These are phyloP conservation scores for Thymelicus acteon DNA, from an alignment of 2,888 invertebrate species.

Conservation along the genomic window DNA sequence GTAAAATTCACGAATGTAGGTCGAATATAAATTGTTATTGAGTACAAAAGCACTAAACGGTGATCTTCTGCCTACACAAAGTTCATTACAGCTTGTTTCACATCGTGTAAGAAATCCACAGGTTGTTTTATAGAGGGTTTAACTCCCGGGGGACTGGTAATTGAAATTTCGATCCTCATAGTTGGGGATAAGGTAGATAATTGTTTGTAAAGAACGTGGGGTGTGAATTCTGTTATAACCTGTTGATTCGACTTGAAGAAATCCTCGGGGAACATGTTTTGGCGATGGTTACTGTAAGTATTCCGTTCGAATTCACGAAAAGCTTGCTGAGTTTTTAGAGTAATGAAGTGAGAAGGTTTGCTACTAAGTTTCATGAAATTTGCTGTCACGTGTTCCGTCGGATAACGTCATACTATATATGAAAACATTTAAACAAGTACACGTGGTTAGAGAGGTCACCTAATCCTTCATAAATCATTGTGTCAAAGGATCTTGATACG, in stretches of 20 bases:
- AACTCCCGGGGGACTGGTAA: conserved; percentile 52
- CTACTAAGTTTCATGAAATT: too few relatives aligned
- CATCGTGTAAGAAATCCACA: conserved; percentile 62
- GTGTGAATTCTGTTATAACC: conserved; percentile 76
- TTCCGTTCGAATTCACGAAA: conserved; percentile 35
- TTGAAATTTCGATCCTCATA: conserved; percentile 66
- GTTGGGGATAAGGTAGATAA: conserved; percentile 64
- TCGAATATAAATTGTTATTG: conserved; percentile 23
- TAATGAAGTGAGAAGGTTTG: neutral
- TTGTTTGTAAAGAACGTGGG: conserved; percentile 58
- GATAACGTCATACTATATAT: too few relatives aligned
- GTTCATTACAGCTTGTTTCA: conserved; percentile 35
- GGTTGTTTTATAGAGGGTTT: conserved; percentile 63
- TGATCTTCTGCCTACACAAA: conserved; percentile 29
- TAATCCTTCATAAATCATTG: too few relatives aligned
- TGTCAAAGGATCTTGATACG: too few relatives aligned
- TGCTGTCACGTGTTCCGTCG: too few relatives aligned
- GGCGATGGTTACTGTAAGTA: conserved; percentile 74
- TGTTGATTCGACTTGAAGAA: conserved; percentile 73
- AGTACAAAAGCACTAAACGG: conserved; percentile 23
- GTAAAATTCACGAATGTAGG: neutral
- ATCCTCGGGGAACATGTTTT: conserved; percentile 71
- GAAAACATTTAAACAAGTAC: too few relatives aligned
- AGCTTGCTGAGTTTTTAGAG: conserved; percentile 6
- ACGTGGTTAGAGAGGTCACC: too few relatives aligned